These are phyloP conservation scores for Manis pentadactyla DNA, from an alignment of 2,797 vertebrate genomes.

Conservation along the genomic window DNA sequence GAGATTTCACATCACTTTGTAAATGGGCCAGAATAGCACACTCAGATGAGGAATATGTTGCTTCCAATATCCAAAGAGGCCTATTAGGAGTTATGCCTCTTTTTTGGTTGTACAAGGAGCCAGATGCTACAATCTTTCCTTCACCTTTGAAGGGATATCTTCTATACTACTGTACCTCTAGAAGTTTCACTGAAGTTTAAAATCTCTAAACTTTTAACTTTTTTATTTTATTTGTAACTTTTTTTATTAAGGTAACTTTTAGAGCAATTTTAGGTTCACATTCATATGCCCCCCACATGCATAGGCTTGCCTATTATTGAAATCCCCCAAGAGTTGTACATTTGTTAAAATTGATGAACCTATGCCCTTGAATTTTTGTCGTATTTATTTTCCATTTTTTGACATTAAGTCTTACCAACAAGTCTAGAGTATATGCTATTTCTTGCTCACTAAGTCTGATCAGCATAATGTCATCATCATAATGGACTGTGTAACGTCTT, in stretches of 20 bases:
- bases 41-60: background rate
- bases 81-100: background rate
- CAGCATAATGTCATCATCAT: background rate
- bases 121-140: background rate
- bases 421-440: background rate
- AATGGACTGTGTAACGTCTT: background rate
- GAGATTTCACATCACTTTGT: background rate
- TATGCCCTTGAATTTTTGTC: background rate
- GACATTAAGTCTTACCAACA: background rate
- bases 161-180: background rate
- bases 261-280: background rate
- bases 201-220: background rate
- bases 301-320: background rate
- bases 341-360: background rate
- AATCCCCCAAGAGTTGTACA: background rate
- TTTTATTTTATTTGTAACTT: background rate
- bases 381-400: background rate
- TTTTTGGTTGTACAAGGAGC: background rate
- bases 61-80: background rate
- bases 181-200: background rate
- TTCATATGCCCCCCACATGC: background rate
- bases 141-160: background rate
- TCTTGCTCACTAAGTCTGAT: background rate
- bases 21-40: background rate
- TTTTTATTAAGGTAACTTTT: background rate